These are phyloP conservation scores for Porites rus DNA, from an alignment of 92 coral and sea anemone species.

Conservation along the genomic window DNA sequence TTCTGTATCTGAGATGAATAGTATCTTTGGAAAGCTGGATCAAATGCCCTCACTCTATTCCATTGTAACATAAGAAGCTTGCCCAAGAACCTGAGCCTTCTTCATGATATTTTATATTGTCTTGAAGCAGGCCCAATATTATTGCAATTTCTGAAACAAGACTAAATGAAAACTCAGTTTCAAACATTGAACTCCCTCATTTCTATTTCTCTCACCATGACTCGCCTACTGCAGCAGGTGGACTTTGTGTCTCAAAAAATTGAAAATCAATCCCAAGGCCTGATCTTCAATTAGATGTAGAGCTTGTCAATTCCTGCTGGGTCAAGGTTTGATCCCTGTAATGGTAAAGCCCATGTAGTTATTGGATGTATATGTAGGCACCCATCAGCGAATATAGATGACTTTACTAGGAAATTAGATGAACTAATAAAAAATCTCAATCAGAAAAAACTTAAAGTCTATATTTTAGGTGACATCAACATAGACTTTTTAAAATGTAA, in stretches of 20 bases:
- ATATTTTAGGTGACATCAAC: constrained; percentile 30
- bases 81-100: constrained; percentile 32
- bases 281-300: constrained; percentile 44
- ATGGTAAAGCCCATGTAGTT: constrained; percentile 1
- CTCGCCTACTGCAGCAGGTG: constrained; percentile 62
- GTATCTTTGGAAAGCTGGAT: too few species aligned
- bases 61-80: constrained; percentile 64
- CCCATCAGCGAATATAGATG: constrained; percentile 8
- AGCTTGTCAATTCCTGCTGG: constrained; percentile 58
- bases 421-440: constrained; percentile 19
- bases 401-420: constrained; percentile 19
- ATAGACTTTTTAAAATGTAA: too few species aligned
- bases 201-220: constrained; percentile 17
- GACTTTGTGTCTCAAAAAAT: constrained; percentile 29
- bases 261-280: constrained; percentile 51
- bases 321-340: constrained; percentile 29
- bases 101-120: neutral
- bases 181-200: constrained; percentile 33
- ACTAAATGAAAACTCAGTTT: constrained; percentile 35
- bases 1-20: neutral
- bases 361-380: constrained; percentile 60
- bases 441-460: constrained; percentile 18
- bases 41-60: constrained; percentile 6
- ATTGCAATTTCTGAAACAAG: constrained; percentile 63
- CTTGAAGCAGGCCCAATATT: constrained; percentile 21